phyloP scores from a whole-genome alignment of 2,888 invertebrate species.

The Mythimna lalbum region DNA sequence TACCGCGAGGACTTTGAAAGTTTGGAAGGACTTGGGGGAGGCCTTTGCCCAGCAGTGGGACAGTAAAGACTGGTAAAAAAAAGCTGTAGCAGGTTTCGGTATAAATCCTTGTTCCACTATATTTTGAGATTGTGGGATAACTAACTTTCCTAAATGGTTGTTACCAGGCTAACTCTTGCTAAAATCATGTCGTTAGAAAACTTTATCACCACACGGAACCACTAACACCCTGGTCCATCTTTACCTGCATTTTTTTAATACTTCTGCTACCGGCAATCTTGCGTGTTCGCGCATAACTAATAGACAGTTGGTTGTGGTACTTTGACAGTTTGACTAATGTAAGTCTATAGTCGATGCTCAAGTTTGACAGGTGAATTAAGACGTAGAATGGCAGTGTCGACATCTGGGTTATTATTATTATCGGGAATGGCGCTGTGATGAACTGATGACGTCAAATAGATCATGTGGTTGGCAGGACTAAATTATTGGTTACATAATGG shows the following conservation, averaged over 20 bases:
- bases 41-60: too few relatives aligned
- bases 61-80: too few relatives aligned
- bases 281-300: constrained; percentile 78
- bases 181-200: background rate
- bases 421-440: constrained; percentile 59
- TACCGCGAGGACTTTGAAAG: too few relatives aligned
- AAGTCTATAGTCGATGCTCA: constrained; percentile 77
- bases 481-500: constrained; percentile 29
- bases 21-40: too few relatives aligned
- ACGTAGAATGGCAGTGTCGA: constrained; percentile 77
- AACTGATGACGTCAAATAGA: constrained; percentile 53
- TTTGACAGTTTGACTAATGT: constrained; percentile 89
- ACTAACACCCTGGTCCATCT: constrained; percentile 5
- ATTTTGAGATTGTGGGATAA: too few relatives aligned
- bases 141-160: background rate
- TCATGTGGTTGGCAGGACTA: constrained; percentile 40
- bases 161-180: background rate
- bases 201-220: constrained; percentile 52
- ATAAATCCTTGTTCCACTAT: too few relatives aligned
- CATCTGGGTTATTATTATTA: constrained; percentile 69
- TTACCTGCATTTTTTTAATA: constrained; percentile 63
- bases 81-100: too few relatives aligned
- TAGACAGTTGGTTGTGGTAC: constrained; percentile 83
- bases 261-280: constrained; percentile 80
- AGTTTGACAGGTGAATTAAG: constrained; percentile 80